Percentiles rank a stretch among this genome's conserved stretches.
Conservation (phyloP, 2,797 vertebrate species). For the Liparis tanakae region DNA sequence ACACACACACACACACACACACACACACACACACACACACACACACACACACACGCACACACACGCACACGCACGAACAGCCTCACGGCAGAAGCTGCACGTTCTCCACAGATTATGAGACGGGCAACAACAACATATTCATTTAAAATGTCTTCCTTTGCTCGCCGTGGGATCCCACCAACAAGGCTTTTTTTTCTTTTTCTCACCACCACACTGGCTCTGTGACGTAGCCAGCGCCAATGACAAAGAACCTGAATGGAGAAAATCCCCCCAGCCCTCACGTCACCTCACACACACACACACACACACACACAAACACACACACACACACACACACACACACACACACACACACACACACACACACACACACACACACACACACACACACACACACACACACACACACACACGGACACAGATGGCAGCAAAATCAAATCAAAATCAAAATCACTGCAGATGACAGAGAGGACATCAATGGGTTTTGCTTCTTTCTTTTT, state of each 20-base stretch:
- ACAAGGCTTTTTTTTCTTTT: not conserved
- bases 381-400: conserved; percentile 31
- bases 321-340: conserved; percentile 29
- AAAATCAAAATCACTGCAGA: conserved; percentile 39
- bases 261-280: conserved; percentile 27
- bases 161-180: conserved; percentile 9
- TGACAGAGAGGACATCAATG: conserved; percentile 40
- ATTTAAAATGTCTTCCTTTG: conserved; percentile 18
- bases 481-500: conserved; percentile 7
- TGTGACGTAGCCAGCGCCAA: conserved; percentile 48
- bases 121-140: conserved; percentile 15
- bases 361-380: conserved; percentile 18
- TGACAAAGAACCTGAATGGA: conserved; percentile 72
- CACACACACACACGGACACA: conserved; percentile 20
- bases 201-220: conserved; percentile 30
- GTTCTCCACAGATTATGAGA: conserved; percentile 38
- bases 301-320: conserved; percentile 11
- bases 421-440: too few relatives aligned
- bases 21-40: conserved; percentile 28
- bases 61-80: conserved; percentile 23
- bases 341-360: conserved; percentile 10
- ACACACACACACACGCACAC: too few relatives aligned
- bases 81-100: conserved; percentile 49
- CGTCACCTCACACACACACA: conserved; percentile 43
- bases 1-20: conserved; percentile 45